phyloP scores from a whole-genome alignment of 1,140 invertebrate species.

The Aphaenogaster ashmeadi region DNA sequence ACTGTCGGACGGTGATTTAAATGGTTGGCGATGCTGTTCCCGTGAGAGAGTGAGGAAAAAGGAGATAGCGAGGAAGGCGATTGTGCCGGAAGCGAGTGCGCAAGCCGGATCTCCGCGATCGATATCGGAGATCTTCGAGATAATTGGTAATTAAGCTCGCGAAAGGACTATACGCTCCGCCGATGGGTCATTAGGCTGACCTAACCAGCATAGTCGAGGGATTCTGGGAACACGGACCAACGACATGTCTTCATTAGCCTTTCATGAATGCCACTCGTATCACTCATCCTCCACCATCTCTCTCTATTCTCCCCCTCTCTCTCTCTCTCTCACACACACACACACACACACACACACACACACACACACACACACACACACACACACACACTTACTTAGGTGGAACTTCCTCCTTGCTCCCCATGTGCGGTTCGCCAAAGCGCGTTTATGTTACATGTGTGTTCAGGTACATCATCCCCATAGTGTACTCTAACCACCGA shows the following conservation, averaged over 20 bases:
- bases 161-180: conserved; percentile 72
- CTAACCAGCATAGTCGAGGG: conserved; percentile 69
- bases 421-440: conserved; percentile 41
- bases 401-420: not conserved
- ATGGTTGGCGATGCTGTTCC: conserved; percentile 11
- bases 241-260: conserved; percentile 86
- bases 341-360: too few species aligned
- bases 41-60: conserved; percentile 18
- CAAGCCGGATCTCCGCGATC: conserved; percentile 69
- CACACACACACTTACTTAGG: not conserved
- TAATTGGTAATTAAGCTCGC: conserved; percentile 82
- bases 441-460: conserved; percentile 33
- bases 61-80: conserved; percentile 46
- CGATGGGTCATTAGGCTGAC: conserved; percentile 78
- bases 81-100: conserved; percentile 68
- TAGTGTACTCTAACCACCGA: not conserved
- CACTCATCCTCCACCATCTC: conserved; percentile 44
- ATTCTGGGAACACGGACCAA: conserved; percentile 82
- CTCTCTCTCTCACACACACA: not conserved
- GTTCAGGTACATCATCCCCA: conserved; percentile 21
- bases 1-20: conserved; percentile 21
- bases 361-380: too few species aligned
- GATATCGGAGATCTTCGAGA: conserved; percentile 76
- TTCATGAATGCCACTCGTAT: conserved; percentile 82
- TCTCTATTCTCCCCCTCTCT: not conserved